phyloP scores from a whole-genome alignment of 2,797 vertebrate genomes.

The Holocentrus rufus region DNA sequence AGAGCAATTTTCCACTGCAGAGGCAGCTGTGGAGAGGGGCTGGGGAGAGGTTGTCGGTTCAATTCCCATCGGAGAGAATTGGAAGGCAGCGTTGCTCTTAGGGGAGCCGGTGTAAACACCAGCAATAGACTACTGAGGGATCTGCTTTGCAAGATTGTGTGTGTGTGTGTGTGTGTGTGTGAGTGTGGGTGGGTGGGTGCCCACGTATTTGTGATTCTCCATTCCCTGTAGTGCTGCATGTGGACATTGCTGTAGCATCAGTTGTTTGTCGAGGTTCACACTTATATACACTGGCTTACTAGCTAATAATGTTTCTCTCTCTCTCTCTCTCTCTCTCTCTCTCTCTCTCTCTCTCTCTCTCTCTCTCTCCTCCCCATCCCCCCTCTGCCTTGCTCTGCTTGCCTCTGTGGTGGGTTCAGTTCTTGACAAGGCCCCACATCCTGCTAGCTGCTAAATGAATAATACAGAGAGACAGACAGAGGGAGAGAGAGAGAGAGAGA shows the following conservation, averaged over 20 bases:
- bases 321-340: constrained; percentile 32
- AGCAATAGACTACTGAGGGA: neutral
- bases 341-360: constrained; percentile 9
- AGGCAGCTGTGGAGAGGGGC: constrained; percentile 25
- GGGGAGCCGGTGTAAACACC: neutral
- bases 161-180: constrained; percentile 2
- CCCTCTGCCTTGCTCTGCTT: constrained; percentile 40
- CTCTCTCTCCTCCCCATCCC: constrained; percentile 28
- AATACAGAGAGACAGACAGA: constrained; percentile 63
- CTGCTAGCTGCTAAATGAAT: constrained; percentile 78
- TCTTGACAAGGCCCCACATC: constrained; percentile 79
- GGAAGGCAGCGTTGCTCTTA: neutral
- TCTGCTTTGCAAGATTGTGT: neutral
- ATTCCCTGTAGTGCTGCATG: neutral
- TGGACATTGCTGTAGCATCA: constrained; percentile 3
- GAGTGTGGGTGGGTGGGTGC: too few species aligned
- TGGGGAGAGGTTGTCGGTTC: constrained; percentile 43
- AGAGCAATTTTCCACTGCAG: constrained; percentile 44
- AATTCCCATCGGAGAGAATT: constrained; percentile 34
- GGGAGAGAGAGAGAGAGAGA: constrained; percentile 35
- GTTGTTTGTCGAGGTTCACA: constrained; percentile 23
- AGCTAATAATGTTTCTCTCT: constrained; percentile 37
- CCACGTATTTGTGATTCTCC: neutral
- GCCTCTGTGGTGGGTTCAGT: constrained; percentile 65
- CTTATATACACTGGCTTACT: constrained; percentile 20